Conservation (phyloP, 2,113 vertebrate genomes). For the Coptodon rendalli region DNA sequence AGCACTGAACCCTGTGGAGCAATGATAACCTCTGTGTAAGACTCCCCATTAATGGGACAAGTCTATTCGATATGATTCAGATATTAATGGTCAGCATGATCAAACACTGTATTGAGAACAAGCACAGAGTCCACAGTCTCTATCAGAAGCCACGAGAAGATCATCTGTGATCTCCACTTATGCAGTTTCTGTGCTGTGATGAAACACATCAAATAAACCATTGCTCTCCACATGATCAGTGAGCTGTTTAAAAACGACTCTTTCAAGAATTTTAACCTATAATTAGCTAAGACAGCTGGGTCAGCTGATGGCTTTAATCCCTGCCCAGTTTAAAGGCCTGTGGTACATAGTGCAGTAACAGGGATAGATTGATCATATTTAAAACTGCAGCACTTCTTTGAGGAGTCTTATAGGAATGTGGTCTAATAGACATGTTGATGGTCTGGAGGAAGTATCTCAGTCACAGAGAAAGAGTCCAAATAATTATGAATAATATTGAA, state of each 20-base stretch:
- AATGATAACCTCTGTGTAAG: background rate
- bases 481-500: background rate
- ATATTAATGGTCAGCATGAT: background rate
- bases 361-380: background rate
- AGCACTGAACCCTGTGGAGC: background rate
- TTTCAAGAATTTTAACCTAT: background rate
- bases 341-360: background rate
- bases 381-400: background rate
- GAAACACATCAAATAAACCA: background rate
- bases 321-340: background rate
- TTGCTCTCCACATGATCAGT: background rate
- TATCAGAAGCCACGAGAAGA: background rate
- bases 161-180: background rate
- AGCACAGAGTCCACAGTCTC: background rate
- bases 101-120: background rate
- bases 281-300: background rate
- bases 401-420: background rate
- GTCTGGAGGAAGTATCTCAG: background rate
- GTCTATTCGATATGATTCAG: background rate
- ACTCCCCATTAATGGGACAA: background rate
- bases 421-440: background rate
- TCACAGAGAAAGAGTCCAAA: background rate
- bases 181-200: background rate
- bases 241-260: background rate
- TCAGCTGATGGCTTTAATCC: background rate